These are phyloP conservation scores for Microcaecilia unicolor DNA, from an alignment of 2,797 vertebrate species.

Conservation along the genomic window DNA sequence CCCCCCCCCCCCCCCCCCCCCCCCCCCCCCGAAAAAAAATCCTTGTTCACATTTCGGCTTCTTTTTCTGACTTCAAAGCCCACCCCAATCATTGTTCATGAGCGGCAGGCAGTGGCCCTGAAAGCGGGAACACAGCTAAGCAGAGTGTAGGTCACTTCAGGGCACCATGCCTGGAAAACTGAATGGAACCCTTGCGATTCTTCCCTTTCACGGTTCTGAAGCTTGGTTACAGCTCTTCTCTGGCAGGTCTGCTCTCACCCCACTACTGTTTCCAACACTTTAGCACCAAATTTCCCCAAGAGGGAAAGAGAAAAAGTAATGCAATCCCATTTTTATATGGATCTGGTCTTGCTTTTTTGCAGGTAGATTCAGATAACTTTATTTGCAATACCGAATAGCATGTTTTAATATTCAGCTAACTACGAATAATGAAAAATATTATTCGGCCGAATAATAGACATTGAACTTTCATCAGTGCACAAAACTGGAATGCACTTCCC, in stretches of 20 bases:
- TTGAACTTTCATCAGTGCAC: no score
- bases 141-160: constrained; percentile 90
- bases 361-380: no score
- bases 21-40: constrained; percentile 3
- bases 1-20: neutral
- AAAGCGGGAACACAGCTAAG: constrained; percentile 89
- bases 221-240: constrained; percentile 67
- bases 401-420: no score
- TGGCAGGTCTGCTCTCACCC: neutral
- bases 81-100: constrained; percentile 79
- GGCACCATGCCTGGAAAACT: constrained; percentile 64
- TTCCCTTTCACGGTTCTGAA: constrained; percentile 61
- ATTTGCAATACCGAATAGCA: no score
- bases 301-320: no score
- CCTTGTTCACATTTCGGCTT: constrained; percentile 56
- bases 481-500: no score
- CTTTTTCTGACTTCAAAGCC: constrained; percentile 94
- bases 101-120: constrained; percentile 80
- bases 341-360: no score
- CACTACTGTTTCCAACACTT: neutral
- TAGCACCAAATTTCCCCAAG: no score
- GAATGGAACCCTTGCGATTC: constrained; percentile 70
- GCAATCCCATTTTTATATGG: no score
- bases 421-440: no score
- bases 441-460: no score